Evolutionary conservation across 2,113 vertebrate species (phyloP), one percentile per base, ranked within the genome.

Genomic region (Heteronetta atricapilla): DNA sequence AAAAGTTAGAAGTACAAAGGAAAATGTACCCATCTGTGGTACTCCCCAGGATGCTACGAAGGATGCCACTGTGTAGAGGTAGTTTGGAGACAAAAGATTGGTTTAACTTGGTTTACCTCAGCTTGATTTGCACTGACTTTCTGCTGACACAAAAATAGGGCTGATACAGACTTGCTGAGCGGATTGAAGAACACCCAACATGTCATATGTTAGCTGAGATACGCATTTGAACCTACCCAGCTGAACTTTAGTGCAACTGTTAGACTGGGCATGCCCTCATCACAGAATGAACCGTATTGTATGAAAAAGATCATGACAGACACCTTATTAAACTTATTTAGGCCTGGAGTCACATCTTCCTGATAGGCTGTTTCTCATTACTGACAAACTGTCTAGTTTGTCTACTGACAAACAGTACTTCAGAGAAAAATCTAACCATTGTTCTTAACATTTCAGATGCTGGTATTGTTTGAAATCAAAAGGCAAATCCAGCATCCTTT

Each of bases 141-240:
- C 0, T 28, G 60, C 66, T 34, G 67, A 60, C 38, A 40, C 36
- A 38, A 29, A 59, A 64, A 5, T 40, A 15, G 0, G 8, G 31
- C 36, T 85, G 74, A 38, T 9, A 31, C 7, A 2, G 75, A 67
- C 36, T n/a, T 1, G 2, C 4, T 19, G 55, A 56, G 31, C 11
- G 29, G 66, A 28, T 21, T 11, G 40, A 48, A 2, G 34, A 52
- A 31, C 42, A 6, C 11, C 66, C 33, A 66, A 44, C 58, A 66
- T 3, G 28, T 17, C 2, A 0, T 11, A 48, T 1, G 0, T 16
- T 11, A 6, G 17, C 40, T 22, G 60, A 38, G 67, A 28, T 2
- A 23, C 0, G 5, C 18, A 20, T 1, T 53, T n/a, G 28, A 52
- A 44, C 67, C 52, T 21, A 13, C 18, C 22, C 31, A 19, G 50